These are phyloP conservation scores for Telmatochromis sp. DNA, from an alignment of 2,113 vertebrate species.

Conservation along the genomic window DNA sequence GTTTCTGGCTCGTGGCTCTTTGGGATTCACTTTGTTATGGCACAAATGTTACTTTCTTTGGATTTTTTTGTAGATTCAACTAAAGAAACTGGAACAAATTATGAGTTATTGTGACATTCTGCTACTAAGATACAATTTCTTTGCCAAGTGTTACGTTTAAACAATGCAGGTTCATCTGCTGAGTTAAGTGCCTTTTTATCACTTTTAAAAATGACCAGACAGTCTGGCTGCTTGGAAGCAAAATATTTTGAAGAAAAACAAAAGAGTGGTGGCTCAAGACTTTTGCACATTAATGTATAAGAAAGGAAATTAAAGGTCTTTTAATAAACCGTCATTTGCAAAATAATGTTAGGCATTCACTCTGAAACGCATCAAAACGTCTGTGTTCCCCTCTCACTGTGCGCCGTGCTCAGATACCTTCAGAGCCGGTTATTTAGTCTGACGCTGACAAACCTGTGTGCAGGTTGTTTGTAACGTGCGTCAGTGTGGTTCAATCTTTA, in stretches of 20 bases:
- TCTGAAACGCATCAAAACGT: not conserved
- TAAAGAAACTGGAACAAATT: not conserved
- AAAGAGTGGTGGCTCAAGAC: not conserved
- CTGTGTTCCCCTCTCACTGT: not conserved
- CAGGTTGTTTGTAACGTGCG: accelerated
- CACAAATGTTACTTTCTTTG: not conserved
- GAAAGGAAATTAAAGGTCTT: not conserved
- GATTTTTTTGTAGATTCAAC: not conserved
- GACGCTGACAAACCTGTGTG: not conserved
- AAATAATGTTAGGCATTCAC: not conserved
- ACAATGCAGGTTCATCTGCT: not conserved
- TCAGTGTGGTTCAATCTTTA: not conserved
- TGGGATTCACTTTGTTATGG: not conserved
- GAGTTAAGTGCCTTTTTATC: not conserved
- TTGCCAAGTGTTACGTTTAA: not conserved
- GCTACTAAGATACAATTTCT: not conserved
- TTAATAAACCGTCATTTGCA: not conserved
- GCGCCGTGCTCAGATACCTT: not conserved
- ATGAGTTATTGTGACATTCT: not conserved
- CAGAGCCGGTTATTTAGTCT: not conserved
- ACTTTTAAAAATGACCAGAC: not conserved
- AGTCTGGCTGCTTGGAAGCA: not conserved
- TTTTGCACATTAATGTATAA: not conserved
- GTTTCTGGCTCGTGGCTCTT: not conserved
- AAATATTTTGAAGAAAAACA: not conserved